Evolutionary conservation across 2,113 vertebrate genomes (phyloP).

Genomic region (Anhinga anhinga): DNA sequence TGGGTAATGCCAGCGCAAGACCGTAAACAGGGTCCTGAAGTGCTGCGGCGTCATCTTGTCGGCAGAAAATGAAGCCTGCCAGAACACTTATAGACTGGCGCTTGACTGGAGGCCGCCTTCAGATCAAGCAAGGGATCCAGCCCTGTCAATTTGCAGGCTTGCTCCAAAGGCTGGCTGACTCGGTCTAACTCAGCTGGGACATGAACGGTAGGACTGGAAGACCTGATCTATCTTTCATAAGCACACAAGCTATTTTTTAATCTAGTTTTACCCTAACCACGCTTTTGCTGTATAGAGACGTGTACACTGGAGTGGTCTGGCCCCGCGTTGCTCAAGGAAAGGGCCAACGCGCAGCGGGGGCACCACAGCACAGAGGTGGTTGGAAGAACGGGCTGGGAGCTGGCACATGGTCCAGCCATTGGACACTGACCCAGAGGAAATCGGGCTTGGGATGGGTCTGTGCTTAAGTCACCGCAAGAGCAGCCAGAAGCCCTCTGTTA

Average conservation of each 20-base stretch:
- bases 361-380: rapidly evolving
- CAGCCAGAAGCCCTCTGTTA: background rate
- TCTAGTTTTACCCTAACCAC: background rate
- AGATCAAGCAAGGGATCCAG: no score
- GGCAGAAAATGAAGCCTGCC: background rate
- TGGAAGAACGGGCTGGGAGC: background rate
- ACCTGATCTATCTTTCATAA: background rate
- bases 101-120: background rate
- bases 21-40: background rate
- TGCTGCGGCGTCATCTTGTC: background rate
- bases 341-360: background rate
- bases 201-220: background rate
- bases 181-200: background rate
- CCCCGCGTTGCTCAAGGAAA: background rate
- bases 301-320: no score
- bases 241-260: background rate
- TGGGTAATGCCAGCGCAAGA: no score
- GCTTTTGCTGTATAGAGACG: background rate
- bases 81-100: no score
- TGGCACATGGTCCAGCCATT: rapidly evolving
- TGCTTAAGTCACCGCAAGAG: background rate
- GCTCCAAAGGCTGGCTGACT: background rate
- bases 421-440: background rate
- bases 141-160: background rate
- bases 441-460: no score